Conservation (phyloP, 2,113 vertebrate genomes). For the Carassius gibelio region DNA sequence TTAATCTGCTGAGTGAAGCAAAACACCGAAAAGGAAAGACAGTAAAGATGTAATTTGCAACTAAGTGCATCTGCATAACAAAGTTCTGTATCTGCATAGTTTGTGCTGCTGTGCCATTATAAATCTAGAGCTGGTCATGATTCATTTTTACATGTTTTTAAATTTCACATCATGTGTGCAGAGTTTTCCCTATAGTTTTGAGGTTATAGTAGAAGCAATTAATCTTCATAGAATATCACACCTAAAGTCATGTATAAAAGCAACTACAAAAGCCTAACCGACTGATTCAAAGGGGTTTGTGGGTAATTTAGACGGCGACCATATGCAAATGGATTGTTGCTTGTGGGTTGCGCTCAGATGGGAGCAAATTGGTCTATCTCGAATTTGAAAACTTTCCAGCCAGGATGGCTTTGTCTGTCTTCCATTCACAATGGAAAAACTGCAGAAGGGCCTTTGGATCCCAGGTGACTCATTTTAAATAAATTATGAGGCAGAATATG, state of each 20-base stretch:
- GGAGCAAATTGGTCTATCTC: slow-evolving; percentile 13
- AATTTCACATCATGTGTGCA: background rate
- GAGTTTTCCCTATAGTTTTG: slow-evolving; percentile 13
- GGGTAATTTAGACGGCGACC: background rate
- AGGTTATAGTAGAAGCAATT: background rate
- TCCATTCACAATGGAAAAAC: slow-evolving; percentile 10
- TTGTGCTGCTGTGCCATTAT: background rate
- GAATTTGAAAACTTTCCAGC: slow-evolving; percentile 26
- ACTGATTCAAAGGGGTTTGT: slow-evolving; percentile 4
- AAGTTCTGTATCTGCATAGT: slow-evolving; percentile 7
- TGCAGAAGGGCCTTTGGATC: background rate
- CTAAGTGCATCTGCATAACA: slow-evolving; percentile 34
- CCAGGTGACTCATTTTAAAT: slow-evolving; percentile 40
- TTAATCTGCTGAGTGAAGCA: slow-evolving; percentile 31
- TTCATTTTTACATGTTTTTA: slow-evolving; percentile 5
- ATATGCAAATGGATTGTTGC: slow-evolving; percentile 17
- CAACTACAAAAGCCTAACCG: background rate
- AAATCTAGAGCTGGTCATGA: slow-evolving; percentile 12
- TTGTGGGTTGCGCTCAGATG: background rate
- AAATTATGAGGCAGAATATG: slow-evolving; percentile 14
- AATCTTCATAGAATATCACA: background rate
- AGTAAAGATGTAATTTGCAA: slow-evolving; percentile 14
- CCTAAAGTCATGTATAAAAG: background rate
- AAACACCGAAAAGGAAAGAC: slow-evolving; percentile 17
- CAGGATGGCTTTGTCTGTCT: slow-evolving; percentile 18